These are phyloP conservation scores for Dynastes tityus DNA, from an alignment of 2,888 invertebrate genomes.

Conservation along the genomic window DNA sequence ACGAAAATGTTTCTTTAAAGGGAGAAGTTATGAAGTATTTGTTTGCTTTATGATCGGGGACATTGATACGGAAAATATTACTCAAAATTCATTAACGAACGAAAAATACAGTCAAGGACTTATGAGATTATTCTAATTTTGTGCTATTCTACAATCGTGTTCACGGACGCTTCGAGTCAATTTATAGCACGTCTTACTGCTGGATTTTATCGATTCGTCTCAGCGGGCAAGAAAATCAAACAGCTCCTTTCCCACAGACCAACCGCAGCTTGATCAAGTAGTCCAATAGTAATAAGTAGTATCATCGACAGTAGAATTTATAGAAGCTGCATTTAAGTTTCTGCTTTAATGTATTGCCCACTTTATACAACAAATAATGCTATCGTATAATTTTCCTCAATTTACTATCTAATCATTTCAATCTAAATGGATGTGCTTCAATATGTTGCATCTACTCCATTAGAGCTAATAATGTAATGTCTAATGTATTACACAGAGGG, in stretches of 20 bases:
- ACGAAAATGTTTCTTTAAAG: too few relatives aligned
- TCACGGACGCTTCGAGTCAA: not conserved
- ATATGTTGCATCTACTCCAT: too few relatives aligned
- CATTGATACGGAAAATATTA: too few relatives aligned
- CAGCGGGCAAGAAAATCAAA: not conserved
- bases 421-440: too few relatives aligned
- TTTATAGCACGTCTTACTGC: not conserved
- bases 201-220: slow-evolving; percentile 5
- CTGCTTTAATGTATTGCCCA: not conserved
- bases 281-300: slow-evolving; percentile 17
- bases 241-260: not conserved
- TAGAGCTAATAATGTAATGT: too few relatives aligned
- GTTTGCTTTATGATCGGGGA: too few relatives aligned
- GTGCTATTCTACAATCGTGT: not conserved
- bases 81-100: not conserved
- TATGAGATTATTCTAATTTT: not conserved
- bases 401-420: too few relatives aligned
- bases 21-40: too few relatives aligned
- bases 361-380: not conserved
- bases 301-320: not conserved
- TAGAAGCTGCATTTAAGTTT: not conserved
- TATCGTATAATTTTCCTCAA: not conserved
- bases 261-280: slow-evolving; percentile 9
- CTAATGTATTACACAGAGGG: too few relatives aligned
- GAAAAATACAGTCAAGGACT: not conserved